Percentiles rank a stretch among this genome's conserved stretches.
Conservation (phyloP, 2,797 vertebrate genomes). For the Menidia menidia region DNA sequence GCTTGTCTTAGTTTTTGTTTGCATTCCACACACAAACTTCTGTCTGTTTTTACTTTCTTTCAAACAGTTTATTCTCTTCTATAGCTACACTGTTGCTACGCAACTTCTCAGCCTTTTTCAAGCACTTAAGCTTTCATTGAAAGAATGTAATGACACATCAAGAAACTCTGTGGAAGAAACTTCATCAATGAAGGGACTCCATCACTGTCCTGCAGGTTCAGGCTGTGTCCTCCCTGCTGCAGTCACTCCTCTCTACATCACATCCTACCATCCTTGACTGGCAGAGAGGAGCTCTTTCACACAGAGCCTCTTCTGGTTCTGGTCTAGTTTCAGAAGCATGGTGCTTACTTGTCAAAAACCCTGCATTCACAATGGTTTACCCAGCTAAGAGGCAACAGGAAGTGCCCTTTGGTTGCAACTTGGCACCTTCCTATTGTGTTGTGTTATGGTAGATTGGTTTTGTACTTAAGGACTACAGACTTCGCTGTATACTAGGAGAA, state of each 20-base stretch:
- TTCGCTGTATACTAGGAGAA: too few relatives aligned
- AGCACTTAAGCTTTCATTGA: neutral
- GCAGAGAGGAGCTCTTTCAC: neutral
- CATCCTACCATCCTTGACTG: neutral
- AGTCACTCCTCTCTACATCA: neutral
- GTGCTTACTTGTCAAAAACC: too few relatives aligned
- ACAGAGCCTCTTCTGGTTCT: too few relatives aligned
- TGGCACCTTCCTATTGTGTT: neutral
- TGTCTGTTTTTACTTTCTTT: neutral
- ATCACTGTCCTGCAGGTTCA: neutral
- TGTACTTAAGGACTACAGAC: neutral
- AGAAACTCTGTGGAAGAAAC: neutral
- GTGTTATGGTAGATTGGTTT: neutral
- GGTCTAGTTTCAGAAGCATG: too few relatives aligned
- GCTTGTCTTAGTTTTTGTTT: neutral
- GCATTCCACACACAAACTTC: neutral
- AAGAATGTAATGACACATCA: neutral
- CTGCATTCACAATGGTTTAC: neutral
- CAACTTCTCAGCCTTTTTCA: neutral
- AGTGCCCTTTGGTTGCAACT: neutral
- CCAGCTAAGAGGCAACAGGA: neutral
- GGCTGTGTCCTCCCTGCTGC: neutral
- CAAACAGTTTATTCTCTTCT: neutral
- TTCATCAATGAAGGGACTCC: neutral
- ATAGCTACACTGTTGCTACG: neutral